Percentiles rank a stretch among this genome's conserved stretches.
Evolutionary conservation across 2,113 vertebrate genomes (phyloP).

Genomic region (Hydrochoerus hydrochaeris): DNA sequence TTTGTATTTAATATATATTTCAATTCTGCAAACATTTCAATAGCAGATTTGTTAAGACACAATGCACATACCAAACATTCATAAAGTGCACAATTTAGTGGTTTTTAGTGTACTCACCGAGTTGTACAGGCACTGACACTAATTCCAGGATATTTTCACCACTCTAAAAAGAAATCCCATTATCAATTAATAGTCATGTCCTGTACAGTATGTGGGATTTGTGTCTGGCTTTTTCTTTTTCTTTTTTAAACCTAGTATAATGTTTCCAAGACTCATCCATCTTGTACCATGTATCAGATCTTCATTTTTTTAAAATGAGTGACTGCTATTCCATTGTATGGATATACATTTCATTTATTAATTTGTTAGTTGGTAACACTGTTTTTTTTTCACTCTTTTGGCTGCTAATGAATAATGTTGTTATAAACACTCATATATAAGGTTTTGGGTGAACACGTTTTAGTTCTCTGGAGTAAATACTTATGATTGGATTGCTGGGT

Average conservation of each 20-base stretch:
- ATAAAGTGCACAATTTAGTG: neutral
- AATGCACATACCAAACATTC: neutral
- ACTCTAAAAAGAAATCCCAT: neutral
- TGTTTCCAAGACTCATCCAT: neutral
- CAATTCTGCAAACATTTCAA: neutral
- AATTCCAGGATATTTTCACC: neutral
- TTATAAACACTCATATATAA: neutral
- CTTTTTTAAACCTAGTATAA: neutral
- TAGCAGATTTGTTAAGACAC: neutral
- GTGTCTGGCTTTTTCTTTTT: neutral
- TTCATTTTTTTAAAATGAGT: neutral
- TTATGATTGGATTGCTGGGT: neutral
- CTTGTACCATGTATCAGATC: neutral
- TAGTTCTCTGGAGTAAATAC: neutral
- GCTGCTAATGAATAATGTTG: neutral
- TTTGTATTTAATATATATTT: neutral
- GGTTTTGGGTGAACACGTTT: neutral
- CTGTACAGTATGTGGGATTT: neutral
- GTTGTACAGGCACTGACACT: neutral
- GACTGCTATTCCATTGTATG: neutral
- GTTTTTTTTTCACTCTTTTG: neutral
- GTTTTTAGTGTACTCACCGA: neutral
- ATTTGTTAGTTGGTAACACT: neutral
- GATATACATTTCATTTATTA: neutral
- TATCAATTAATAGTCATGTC: neutral